phyloP scores from a whole-genome alignment of 64 coral and sea anemone genomes.

The Dendrophyllia cribrosa region DNA sequence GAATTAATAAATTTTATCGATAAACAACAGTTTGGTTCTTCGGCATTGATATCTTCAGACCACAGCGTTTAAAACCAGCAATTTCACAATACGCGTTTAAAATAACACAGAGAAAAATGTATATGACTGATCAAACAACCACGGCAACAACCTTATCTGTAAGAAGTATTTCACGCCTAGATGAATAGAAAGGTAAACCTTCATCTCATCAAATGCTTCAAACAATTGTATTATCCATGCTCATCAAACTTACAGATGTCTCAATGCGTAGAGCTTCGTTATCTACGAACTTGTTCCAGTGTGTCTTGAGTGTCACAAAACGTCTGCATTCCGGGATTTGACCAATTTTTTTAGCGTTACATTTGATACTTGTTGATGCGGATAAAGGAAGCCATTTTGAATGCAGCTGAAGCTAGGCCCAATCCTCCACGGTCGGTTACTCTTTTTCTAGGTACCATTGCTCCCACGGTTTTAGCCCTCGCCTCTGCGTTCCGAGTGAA shows the following conservation, averaged over 20 bases:
- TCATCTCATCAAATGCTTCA: not conserved
- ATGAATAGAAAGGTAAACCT: not conserved
- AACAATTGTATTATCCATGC: not conserved
- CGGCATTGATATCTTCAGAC: not conserved
- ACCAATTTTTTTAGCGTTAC: not conserved
- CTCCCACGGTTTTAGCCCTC: too few relatives aligned
- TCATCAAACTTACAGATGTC: not conserved
- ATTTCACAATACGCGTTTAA: not conserved
- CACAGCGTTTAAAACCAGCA: not conserved
- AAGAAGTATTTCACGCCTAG: not conserved
- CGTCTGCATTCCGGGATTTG: slow-evolving; percentile 13
- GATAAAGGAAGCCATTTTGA: slow-evolving; percentile 36
- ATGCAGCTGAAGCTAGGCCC: not conserved
- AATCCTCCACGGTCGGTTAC: not conserved
- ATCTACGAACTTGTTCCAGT: not conserved
- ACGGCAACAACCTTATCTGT: too few relatives aligned
- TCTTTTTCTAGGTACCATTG: too few relatives aligned
- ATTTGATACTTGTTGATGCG: not conserved
- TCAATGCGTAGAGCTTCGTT: not conserved
- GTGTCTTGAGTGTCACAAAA: not conserved
- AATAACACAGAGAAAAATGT: not conserved
- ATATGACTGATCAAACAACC: not conserved
- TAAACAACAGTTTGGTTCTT: not conserved
- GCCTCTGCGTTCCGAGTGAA: too few relatives aligned
- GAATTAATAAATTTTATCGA: not conserved